A percentile compares a stretch with the other conserved stretches of the same genome.
Conservation (phyloP, 2,113 vertebrate species). For the Nestor notabilis region DNA sequence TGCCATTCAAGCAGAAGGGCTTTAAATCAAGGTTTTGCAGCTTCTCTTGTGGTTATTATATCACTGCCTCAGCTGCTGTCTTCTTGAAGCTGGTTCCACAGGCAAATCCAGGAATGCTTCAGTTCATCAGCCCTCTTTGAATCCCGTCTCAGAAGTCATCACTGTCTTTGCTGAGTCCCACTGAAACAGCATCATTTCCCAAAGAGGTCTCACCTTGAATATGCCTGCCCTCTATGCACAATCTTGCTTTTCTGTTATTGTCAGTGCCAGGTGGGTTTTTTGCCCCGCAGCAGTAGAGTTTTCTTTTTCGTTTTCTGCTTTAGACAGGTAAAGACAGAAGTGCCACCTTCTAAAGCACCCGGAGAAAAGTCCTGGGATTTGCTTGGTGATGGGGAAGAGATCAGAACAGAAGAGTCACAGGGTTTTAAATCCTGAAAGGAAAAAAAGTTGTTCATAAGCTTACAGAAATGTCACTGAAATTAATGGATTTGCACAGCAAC, state of each 20-base stretch:
- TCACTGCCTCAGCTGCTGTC: not conserved
- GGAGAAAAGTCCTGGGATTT: not conserved
- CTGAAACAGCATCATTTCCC: not conserved
- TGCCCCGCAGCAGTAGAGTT: not conserved
- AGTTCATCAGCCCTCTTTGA: not conserved
- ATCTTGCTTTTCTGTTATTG: not conserved
- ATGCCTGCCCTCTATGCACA: rapidly evolving
- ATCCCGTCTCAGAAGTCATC: not conserved
- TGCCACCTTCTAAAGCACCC: not conserved
- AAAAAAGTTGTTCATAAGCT: not conserved
- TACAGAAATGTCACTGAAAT: not conserved
- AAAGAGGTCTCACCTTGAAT: not conserved
- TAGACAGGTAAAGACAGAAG: not conserved
- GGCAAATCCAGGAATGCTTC: not conserved
- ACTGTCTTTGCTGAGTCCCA: not conserved
- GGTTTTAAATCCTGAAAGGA: not conserved
- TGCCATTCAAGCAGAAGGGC: not conserved
- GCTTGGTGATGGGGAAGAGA: not conserved
- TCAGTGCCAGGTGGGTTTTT: not conserved
- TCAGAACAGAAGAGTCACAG: not conserved
- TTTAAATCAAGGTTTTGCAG: not conserved
- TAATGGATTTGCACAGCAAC: not conserved
- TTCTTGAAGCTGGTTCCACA: not conserved
- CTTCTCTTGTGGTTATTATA: not conserved
- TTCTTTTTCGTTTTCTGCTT: not conserved